Evolutionary conservation across 2,113 vertebrate species (phyloP).

Genomic region (Pleuronectes platessa): DNA sequence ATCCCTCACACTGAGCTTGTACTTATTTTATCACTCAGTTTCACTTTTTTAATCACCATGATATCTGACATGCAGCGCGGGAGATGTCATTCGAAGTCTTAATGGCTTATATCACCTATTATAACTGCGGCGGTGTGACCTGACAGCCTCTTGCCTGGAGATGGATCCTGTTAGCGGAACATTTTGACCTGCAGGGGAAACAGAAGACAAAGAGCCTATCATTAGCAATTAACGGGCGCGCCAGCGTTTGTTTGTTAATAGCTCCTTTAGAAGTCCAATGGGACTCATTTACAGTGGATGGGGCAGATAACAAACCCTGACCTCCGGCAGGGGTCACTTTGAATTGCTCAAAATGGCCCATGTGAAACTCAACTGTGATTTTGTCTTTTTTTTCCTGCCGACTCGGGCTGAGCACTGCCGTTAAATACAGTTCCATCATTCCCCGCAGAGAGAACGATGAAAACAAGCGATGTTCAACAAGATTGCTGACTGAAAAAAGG

Average conservation of each 20-base stretch:
- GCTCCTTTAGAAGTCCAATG: conserved; percentile 76
- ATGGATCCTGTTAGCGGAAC: conserved; percentile 57
- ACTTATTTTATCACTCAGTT: conserved; percentile 30
- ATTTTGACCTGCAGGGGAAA: conserved; percentile 74
- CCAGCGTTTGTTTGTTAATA: conserved; percentile 82
- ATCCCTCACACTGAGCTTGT: conserved; percentile 32
- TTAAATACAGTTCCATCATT: conserved; percentile 80
- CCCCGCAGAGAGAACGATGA: conserved; percentile 70
- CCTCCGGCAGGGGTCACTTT: conserved; percentile 68
- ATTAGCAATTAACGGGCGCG: conserved; percentile 82
- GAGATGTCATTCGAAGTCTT: conserved; percentile 26
- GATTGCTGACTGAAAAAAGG: conserved; percentile 80
- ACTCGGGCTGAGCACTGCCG: conserved; percentile 45
- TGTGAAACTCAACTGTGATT: conserved; percentile 21
- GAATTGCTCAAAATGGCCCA: conserved; percentile 39
- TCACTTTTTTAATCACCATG: conserved; percentile 22
- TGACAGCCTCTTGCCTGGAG: conserved; percentile 49
- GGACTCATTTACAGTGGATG: conserved; percentile 78
- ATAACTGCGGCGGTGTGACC: conserved; percentile 30
- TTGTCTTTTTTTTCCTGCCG: conserved; percentile 34
- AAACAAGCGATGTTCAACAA: conserved; percentile 82
- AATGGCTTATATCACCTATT: conserved; percentile 30
- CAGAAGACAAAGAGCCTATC: conserved; percentile 71
- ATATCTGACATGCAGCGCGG: conserved; percentile 26
- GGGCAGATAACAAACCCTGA: conserved; percentile 74